Evolutionary conservation across 2,113 vertebrate genomes (phyloP).

Genomic region (Panthera leo): DNA sequence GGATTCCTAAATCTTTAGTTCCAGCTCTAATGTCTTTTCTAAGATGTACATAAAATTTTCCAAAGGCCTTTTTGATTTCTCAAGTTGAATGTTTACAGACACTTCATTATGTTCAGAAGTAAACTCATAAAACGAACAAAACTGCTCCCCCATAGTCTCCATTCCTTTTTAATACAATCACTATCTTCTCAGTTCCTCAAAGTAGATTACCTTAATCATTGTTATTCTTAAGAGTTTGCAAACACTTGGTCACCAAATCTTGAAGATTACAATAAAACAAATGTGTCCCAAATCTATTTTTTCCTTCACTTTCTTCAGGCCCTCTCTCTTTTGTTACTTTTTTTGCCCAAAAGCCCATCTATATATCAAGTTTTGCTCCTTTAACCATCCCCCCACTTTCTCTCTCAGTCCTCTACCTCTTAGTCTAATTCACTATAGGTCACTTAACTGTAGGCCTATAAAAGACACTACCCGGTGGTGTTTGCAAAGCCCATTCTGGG

Average conservation of each 20-base stretch:
- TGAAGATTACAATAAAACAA: slow-evolving; percentile 32
- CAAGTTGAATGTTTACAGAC: neutral
- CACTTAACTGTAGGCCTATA: neutral
- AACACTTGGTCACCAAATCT: neutral
- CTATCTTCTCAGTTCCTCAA: neutral
- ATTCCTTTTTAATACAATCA: neutral
- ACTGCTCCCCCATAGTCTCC: neutral
- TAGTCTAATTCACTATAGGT: neutral
- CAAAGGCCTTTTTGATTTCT: neutral
- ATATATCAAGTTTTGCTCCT: slow-evolving; percentile 1
- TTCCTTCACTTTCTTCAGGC: neutral
- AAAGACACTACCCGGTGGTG: neutral
- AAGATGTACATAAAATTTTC: slow-evolving; percentile 29
- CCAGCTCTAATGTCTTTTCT: neutral
- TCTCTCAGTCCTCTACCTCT: neutral
- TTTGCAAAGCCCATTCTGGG: neutral
- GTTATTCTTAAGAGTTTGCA: neutral
- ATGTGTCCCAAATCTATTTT: neutral
- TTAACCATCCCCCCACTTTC: neutral
- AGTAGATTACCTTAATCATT: neutral
- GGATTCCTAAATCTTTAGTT: slow-evolving; percentile 7
- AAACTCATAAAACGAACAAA: slow-evolving; percentile 22
- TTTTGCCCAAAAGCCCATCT: neutral
- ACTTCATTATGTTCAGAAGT: neutral
- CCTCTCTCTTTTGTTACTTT: neutral